Conservation (phyloP, 1,140 invertebrate species). For the Zaprionus tsacasi region DNA sequence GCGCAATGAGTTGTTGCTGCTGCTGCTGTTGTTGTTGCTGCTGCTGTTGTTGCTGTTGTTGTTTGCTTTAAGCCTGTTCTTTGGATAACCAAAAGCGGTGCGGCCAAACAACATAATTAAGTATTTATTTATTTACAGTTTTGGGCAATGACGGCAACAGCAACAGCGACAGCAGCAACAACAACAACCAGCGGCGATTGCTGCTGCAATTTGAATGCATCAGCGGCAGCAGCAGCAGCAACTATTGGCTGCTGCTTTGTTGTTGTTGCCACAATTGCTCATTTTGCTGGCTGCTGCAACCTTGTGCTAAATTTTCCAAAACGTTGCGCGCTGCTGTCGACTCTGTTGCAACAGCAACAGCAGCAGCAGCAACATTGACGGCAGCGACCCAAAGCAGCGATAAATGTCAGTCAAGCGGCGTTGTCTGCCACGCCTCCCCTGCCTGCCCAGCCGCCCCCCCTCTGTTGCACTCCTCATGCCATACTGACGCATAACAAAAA, state of each 20-base stretch:
- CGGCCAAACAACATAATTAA: slow-evolving; percentile 79
- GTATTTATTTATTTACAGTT: slow-evolving; percentile 83
- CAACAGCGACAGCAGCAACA: slow-evolving; percentile 28
- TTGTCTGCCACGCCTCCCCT: slow-evolving; percentile 52
- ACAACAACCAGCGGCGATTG: slow-evolving; percentile 26
- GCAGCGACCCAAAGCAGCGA: slow-evolving; percentile 61
- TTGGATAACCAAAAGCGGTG: slow-evolving; percentile 64
- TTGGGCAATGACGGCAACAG: slow-evolving; percentile 69
- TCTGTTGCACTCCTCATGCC: neutral
- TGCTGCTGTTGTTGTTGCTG: neutral
- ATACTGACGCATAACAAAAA: slow-evolving; percentile 66
- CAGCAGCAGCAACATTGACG: slow-evolving; percentile 10
- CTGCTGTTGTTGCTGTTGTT: neutral
- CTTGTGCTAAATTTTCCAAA: slow-evolving; percentile 82
- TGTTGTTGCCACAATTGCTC: slow-evolving; percentile 77
- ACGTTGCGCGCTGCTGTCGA: slow-evolving; percentile 66
- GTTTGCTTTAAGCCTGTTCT: slow-evolving; percentile 59
- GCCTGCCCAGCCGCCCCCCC: neutral
- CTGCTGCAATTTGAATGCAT: slow-evolving; percentile 67
- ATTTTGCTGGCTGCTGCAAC: slow-evolving; percentile 74
- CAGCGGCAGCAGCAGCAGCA: slow-evolving; percentile 36
- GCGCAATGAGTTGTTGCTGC: slow-evolving; percentile 54
- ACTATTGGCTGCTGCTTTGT: slow-evolving; percentile 51
- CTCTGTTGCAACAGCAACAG: slow-evolving; percentile 59
- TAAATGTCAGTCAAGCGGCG: slow-evolving; percentile 77